These are phyloP conservation scores for Pherbina coryleti DNA, from an alignment of 2,888 invertebrate species.

Conservation along the genomic window DNA sequence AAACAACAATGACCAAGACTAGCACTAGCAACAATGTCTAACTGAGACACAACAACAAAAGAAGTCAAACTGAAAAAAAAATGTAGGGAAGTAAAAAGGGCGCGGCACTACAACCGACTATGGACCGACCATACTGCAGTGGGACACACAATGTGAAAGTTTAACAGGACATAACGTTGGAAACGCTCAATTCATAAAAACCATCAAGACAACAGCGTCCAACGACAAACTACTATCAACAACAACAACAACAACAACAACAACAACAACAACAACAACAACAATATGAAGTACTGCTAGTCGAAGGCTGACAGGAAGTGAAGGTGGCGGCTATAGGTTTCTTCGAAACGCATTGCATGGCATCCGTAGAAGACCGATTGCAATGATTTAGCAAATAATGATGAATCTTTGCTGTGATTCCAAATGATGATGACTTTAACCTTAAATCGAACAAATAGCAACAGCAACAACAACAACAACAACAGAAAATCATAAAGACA, in stretches of 20 bases:
- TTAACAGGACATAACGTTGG: conserved; percentile 50
- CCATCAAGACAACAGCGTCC: background rate
- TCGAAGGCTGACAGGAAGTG: conserved; percentile 39
- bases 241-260: conserved; percentile 20
- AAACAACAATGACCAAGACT: too few species aligned
- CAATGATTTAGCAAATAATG: conserved; percentile 44
- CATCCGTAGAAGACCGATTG: conserved; percentile 21
- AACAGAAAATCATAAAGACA: conserved; percentile 27
- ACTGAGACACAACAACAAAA: too few species aligned
- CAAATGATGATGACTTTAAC: conserved; percentile 43
- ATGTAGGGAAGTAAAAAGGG: too few species aligned
- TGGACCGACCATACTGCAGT: too few species aligned
- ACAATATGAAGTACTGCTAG: conserved; percentile 11
- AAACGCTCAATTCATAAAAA: conserved; percentile 45
- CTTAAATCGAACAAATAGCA: conserved; percentile 16
- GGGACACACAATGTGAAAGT: conserved; percentile 47
- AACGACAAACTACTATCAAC: conserved; percentile 17
- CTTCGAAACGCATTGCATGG: too few species aligned
- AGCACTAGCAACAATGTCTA: too few species aligned
- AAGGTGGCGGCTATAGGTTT: background rate
- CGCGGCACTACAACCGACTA: too few species aligned
- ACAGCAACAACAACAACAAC: conserved; percentile 4
- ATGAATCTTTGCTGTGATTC: conserved; percentile 38
- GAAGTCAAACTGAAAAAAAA: too few species aligned
- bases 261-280: conserved; percentile 19